phyloP scores from a whole-genome alignment of 1,140 invertebrate species.

The Pantala flavescens region DNA sequence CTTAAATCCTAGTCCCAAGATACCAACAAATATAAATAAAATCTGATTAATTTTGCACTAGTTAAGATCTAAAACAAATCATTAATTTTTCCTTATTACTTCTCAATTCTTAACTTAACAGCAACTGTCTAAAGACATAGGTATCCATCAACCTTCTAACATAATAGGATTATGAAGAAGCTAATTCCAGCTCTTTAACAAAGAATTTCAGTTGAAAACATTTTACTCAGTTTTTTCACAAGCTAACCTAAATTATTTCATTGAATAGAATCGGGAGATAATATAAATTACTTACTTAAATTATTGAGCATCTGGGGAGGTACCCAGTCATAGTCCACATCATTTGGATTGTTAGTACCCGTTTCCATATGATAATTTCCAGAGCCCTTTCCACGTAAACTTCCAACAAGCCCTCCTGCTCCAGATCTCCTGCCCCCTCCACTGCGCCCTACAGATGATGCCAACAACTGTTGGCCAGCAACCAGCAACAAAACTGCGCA shows the following conservation, averaged over 20 bases:
- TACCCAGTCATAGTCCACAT: conserved; percentile 97
- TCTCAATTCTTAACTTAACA: too few relatives aligned
- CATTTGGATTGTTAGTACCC: conserved; percentile 74
- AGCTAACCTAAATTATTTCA: too few relatives aligned
- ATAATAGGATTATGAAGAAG: too few relatives aligned
- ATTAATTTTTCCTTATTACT: too few relatives aligned
- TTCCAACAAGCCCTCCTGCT: neutral
- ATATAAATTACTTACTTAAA: conserved; percentile 66
- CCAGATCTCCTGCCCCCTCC: conserved; percentile 31
- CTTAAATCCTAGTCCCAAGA: neutral
- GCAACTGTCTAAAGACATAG: too few relatives aligned
- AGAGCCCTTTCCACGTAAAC: conserved; percentile 27
- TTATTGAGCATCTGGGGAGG: conserved; percentile 78
- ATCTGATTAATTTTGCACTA: neutral
- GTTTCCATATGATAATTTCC: conserved; percentile 57
- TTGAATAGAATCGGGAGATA: too few relatives aligned
- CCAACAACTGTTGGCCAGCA: conserved; percentile 77
- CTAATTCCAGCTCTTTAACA: too few relatives aligned
- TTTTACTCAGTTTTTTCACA: too few relatives aligned
- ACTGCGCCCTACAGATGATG: conserved; percentile 58
- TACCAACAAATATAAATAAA: neutral
- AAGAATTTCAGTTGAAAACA: too few relatives aligned
- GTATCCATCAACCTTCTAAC: too few relatives aligned
- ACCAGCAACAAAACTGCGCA: conserved; percentile 78
- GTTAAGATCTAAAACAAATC: too few relatives aligned